phyloP scores from a whole-genome alignment of 2,113 vertebrate genomes.

The Scophthalmus maximus region DNA sequence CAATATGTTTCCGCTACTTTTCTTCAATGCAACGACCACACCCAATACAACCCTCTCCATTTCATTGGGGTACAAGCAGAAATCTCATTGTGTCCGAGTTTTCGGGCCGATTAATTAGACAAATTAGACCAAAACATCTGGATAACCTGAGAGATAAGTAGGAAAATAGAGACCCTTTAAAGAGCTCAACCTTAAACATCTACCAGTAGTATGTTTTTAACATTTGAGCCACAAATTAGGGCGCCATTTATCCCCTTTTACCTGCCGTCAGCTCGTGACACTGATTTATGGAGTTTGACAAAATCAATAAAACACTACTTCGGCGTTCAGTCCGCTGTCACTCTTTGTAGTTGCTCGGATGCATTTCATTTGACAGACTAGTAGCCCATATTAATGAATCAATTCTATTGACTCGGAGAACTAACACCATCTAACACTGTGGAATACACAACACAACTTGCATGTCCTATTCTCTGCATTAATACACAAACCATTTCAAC shows the following conservation, averaged over 20 bases:
- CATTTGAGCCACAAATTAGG: too few species aligned
- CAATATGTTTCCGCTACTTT: too few species aligned
- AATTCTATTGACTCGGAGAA: conserved; percentile 10
- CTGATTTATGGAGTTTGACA: too few species aligned
- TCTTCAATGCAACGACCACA: neutral
- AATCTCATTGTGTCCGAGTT: too few species aligned
- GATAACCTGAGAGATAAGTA: neutral
- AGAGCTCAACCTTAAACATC: too few species aligned
- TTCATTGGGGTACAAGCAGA: too few species aligned
- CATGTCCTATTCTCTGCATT: conserved; percentile 41
- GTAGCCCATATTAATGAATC: conserved; percentile 10
- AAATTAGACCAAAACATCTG: too few species aligned
- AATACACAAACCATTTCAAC: conserved; percentile 49
- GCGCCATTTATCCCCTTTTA: too few species aligned
- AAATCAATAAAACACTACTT: neutral
- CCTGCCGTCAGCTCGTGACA: too few species aligned
- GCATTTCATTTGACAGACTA: neutral
- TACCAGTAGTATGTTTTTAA: too few species aligned
- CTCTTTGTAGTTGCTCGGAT: neutral
- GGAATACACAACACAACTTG: conserved; percentile 65
- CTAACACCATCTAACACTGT: neutral
- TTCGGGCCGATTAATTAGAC: too few species aligned
- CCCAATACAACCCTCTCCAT: neutral
- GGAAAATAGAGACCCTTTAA: too few species aligned
- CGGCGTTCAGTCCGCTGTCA: neutral